Evolutionary conservation across 2,888 invertebrate genomes (phyloP).

Genomic region (Craniophora ligustri): DNA sequence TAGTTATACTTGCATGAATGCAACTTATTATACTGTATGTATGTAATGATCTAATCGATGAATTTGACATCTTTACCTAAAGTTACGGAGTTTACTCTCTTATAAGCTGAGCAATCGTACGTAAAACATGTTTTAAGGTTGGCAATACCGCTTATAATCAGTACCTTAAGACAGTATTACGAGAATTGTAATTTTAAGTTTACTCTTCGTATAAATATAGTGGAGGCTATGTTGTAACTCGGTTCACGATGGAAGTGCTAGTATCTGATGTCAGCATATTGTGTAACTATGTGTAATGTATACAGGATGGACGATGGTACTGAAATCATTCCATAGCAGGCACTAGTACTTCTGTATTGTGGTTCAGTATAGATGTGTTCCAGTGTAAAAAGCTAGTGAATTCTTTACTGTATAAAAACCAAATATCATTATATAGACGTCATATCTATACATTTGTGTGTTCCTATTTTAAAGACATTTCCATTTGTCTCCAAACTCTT

Average conservation of each 20-base stretch:
- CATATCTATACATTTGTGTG: slow-evolving; percentile 71
- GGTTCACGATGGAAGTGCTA: slow-evolving; percentile 68
- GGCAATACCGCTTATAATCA: slow-evolving; percentile 68
- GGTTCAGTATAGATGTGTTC: slow-evolving; percentile 49
- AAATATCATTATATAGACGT: slow-evolving; percentile 73
- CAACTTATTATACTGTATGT: slow-evolving; percentile 60
- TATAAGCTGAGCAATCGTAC: slow-evolving; percentile 66
- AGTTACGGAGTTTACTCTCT: slow-evolving; percentile 70
- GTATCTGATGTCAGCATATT: slow-evolving; percentile 49
- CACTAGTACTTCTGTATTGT: slow-evolving; percentile 62
- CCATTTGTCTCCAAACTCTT: slow-evolving; percentile 64
- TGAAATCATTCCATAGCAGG: slow-evolving; percentile 75
- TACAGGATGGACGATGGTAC: slow-evolving; percentile 62
- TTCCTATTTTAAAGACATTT: slow-evolving; percentile 85
- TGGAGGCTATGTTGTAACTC: slow-evolving; percentile 76
- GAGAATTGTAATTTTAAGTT: slow-evolving; percentile 73
- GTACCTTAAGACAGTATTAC: slow-evolving; percentile 82
- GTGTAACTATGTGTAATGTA: slow-evolving; percentile 45
- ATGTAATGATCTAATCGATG: slow-evolving; percentile 59
- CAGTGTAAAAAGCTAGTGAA: slow-evolving; percentile 59
- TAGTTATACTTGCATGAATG: slow-evolving; percentile 53
- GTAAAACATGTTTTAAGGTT: slow-evolving; percentile 76
- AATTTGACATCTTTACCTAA: slow-evolving; percentile 81
- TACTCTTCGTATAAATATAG: slow-evolving; percentile 68
- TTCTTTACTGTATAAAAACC: slow-evolving; percentile 71